These are phyloP conservation scores for Aphaenogaster floridana DNA, from an alignment of 1,140 invertebrate species.

Conservation along the genomic window DNA sequence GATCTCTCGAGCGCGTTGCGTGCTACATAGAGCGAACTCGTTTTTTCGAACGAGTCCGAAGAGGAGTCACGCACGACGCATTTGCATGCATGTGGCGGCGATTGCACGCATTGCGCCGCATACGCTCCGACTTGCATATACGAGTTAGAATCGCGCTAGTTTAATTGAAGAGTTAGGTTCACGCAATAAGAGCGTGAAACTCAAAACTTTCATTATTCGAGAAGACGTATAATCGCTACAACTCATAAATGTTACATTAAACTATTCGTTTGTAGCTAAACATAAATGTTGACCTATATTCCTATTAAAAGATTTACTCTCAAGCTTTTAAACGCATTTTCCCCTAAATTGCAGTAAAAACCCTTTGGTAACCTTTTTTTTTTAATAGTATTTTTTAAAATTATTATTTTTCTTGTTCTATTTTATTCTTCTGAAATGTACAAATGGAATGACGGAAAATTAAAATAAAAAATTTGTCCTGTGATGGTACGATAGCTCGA, in stretches of 20 bases:
- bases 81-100: constrained; percentile 26
- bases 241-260: constrained; percentile 4
- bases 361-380: not conserved
- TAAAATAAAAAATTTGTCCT: not conserved
- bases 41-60: constrained; percentile 11
- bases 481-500: no score
- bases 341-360: not conserved
- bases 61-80: constrained; percentile 43
- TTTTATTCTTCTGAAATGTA: not conserved
- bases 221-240: constrained; percentile 9
- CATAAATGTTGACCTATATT: not conserved
- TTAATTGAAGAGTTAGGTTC: constrained; percentile 6
- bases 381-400: not conserved
- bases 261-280: not conserved
- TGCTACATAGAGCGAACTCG: constrained; percentile 39
- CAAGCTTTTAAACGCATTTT: not conserved
- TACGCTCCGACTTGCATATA: not conserved
- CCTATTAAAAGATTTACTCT: not conserved
- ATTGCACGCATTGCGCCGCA: not conserved
- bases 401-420: not conserved
- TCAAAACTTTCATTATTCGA: not conserved
- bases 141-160: not conserved
- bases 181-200: constrained; percentile 4
- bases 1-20: constrained; percentile 32
- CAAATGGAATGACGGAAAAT: not conserved